Base-by-base conservation (phyloP, 2,888 invertebrate species). In the Seira ritae region DNA sequence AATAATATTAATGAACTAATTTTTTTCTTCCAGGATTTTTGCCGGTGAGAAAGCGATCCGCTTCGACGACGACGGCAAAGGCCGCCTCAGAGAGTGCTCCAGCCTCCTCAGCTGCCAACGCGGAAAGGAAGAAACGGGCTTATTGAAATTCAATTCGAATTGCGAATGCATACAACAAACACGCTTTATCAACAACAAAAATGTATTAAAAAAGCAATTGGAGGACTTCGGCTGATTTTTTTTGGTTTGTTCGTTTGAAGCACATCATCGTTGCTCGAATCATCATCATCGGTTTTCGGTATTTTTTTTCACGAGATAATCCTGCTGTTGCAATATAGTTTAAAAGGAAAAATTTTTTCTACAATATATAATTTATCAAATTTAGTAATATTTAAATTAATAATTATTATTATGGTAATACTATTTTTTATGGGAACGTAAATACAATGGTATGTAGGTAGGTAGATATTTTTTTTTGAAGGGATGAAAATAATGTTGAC, bases 61-160 rank as follows among this genome's bases (percentile, higher is more conserved):
- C 82, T 6, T 68, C 76, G 24, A 80, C 82, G 3, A 50, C 74
- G 12, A 76, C 82, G 65, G 50, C 68, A 17, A 84, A 80, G 68
- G 84, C 84, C 50, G 80, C 73, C 10, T 69, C 77, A 15, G 73
- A 84, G 55, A 80, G 80, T 73, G 84, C 80, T 76, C 80, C 80
- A 46, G 68, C 37, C n/a, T 84, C 80, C 12, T 69, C 80, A 70
- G 75, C 78, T 70, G 77, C 77, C 8, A 46, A 69, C 23, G 73
- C 50, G 70, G 73, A 70, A n/a, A n/a, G n/a, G 65, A 78, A 20
- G 17, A 84, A 80, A 62, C 71, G 84, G 20, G 73, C 76, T 65
- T 68, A 31, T 24, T 68, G 17, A 66, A 66, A 15, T 3, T 19
- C 4, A 12, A 4, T 6, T 60, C 62, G 60, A 60, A 60, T 60